Evolutionary conservation across 2,797 vertebrate species (phyloP), one percentile per base, ranked within the genome.

Genomic region (Hydrolagus colliei): DNA sequence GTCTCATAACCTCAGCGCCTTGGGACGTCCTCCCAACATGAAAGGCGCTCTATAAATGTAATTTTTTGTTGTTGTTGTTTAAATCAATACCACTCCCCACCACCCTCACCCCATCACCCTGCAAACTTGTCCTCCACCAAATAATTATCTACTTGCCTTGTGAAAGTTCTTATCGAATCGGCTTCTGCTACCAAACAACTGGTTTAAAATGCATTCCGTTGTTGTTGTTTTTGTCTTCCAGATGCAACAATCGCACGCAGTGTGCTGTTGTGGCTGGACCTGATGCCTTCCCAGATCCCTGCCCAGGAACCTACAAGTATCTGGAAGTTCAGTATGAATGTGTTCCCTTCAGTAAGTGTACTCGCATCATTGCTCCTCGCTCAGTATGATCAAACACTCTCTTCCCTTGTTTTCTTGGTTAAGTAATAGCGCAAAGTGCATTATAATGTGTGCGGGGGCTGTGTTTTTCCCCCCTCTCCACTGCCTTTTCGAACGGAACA

Each of bases 281-380:
- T 0, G 98, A 99, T 41, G 97, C 97, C 10, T 98, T 98, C 91
- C 97, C 97, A 68, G 97, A 99, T 89, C 98, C 97, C 0, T 99
- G 98, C 89, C 97, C 98, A 0, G 98, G 98, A 88, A 99, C 98
- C 0, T 99, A 98, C 91, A 99, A 99, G 89, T 99, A 99, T 89
- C 94, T 99, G 88, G 98, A 99, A 92, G 97, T 99, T 89, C 98
- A 99, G 88, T 99, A 99, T 12, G 98, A 99, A 93, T 99, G 98
- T 89, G 98, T 99, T 35, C 98, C 98, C 86, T 99, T 98, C 94
- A 99, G 98, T 99, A 97, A 86, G 98, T 99, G 9, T 67, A 2
- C 65, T 84, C 16, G 8, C 10, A 4, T 27, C 0, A 14, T 35
- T 84, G 22, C 18, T 52, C 41, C 6, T 52, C 67, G 41, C 14